Percentiles rank a stretch among this genome's conserved stretches.
These are phyloP conservation scores for Micromussa lordhowensis DNA, from an alignment of 92 coral and sea anemone species.

Conservation along the genomic window DNA sequence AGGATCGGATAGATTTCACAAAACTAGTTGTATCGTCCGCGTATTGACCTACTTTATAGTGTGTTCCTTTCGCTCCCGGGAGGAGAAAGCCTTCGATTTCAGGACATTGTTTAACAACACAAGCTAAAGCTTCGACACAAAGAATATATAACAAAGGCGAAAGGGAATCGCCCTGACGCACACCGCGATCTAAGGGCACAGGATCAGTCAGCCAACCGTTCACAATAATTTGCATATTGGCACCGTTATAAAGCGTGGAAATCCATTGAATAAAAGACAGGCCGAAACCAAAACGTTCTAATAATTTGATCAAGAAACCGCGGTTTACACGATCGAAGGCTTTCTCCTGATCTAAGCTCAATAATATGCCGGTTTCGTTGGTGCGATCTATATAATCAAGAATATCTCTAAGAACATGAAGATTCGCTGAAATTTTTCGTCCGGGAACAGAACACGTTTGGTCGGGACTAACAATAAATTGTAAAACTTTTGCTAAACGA, in stretches of 20 bases:
- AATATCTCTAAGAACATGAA: conserved; percentile 14
- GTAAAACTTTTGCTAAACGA: neutral
- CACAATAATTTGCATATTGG: neutral
- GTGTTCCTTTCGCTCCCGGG: neutral
- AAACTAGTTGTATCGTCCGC: conserved; percentile 33
- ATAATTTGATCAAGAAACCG: neutral
- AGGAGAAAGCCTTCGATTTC: conserved; percentile 15
- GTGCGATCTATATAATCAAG: conserved; percentile 6
- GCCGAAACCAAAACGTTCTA: conserved; percentile 6
- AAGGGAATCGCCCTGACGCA: conserved; percentile 20
- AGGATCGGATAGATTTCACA: neutral
- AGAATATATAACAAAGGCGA: conserved; percentile 18
- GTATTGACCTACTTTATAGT: neutral
- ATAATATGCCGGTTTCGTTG: neutral
- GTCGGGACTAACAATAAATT: neutral
- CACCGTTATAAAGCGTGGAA: neutral
- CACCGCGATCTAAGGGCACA: neutral
- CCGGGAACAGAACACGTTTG: conserved; percentile 21
- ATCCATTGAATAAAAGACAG: neutral
- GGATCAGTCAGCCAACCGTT: neutral
- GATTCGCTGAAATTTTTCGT: neutral
- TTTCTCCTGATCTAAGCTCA: conserved; percentile 41
- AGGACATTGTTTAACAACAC: neutral
- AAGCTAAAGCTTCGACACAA: neutral
- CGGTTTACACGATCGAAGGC: conserved; percentile 51